Evolutionary conservation across 1,140 invertebrate genomes (phyloP), one percentile per base, ranked within the genome.

Genomic region (Rhagoletis pomonella): DNA sequence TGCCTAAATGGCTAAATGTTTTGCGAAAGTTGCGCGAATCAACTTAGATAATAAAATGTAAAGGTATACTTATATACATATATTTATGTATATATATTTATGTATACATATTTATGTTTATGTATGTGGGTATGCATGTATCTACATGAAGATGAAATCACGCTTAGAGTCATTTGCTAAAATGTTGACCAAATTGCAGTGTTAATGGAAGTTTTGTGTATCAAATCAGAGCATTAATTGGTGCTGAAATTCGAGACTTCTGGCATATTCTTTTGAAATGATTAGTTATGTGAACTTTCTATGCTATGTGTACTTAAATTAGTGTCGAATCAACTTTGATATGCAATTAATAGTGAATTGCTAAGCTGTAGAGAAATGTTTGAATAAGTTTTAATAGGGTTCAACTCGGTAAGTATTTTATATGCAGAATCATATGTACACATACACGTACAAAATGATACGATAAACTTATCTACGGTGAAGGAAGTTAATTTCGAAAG

Each of bases 11-110:
- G 39, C 67, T 73, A n/a, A 73, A 73, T 73, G 42, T 47, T 69
- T 73, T 73, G 42, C 67, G 42, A 73, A 73, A 47, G 67, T 73
- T 47, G 44, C 67, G 67, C 42, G 17, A 73, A 42, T 47, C 14
- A 12, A 44, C 42, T 17, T 29, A 29, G 29, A 29, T 29, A 29
- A 29, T 29, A 29, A 29, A 29, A 29, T 29, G 29, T 29, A 29
- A 29, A 29, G 29, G 29, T 42, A 73, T 62, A 62, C 67, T 14
- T n/a, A 14, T 9, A 1, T 55, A 55, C 5, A 0, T 55, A 55
- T 10, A 10, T 55, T 55, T 55, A 55, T 55, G 10, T 55, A 10
- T 55, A 55, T 55, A 10, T 10, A 55, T 10, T 55, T 55, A 55
- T 5, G 10, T 29, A n/a, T n/a, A n/a, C n/a, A 10, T 10, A 55